A percentile compares a stretch with the other conserved stretches of the same genome.
Evolutionary conservation across 1,140 invertebrate species (phyloP).

Genomic region (Macrocentrus cingulum): DNA sequence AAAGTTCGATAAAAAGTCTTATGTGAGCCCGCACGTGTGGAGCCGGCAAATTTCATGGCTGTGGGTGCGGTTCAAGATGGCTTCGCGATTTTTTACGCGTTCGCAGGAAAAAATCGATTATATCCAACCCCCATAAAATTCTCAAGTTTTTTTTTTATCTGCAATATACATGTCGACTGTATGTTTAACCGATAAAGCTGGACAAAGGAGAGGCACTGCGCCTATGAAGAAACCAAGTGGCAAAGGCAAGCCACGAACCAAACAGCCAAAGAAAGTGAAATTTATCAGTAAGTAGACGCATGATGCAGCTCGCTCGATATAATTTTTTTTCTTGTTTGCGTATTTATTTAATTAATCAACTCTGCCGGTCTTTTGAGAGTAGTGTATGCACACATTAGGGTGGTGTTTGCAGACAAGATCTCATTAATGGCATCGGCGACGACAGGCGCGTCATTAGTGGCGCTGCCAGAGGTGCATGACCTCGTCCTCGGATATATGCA

Average conservation of each 20-base stretch:
- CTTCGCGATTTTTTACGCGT: too few relatives aligned
- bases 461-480: slow-evolving; percentile 41
- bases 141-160: neutral
- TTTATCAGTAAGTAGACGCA: slow-evolving; percentile 78
- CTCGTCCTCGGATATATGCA: slow-evolving; percentile 23
- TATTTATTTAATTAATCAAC: neutral
- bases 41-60: slow-evolving; percentile 22
- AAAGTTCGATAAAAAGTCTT: neutral
- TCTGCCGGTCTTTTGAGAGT: too few relatives aligned
- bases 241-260: slow-evolving; percentile 74
- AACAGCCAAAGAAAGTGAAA: slow-evolving; percentile 84
- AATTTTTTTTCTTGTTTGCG: neutral
- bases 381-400: neutral
- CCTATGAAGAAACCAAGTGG: slow-evolving; percentile 72
- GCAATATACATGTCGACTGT: too few relatives aligned
- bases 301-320: slow-evolving; percentile 9
- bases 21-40: slow-evolving; percentile 35
- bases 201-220: slow-evolving; percentile 66
- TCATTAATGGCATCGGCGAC: neutral
- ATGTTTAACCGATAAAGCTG: slow-evolving; percentile 46
- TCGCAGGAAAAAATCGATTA: slow-evolving; percentile 2
- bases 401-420: too few relatives aligned
- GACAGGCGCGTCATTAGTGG: slow-evolving; percentile 4
- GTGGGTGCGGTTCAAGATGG: slow-evolving; percentile 56
- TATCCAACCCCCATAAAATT: neutral